Evolutionary conservation across 2,113 vertebrate genomes (phyloP), one percentile per base, ranked within the genome.

Genomic region (Amblyornis subalaris): DNA sequence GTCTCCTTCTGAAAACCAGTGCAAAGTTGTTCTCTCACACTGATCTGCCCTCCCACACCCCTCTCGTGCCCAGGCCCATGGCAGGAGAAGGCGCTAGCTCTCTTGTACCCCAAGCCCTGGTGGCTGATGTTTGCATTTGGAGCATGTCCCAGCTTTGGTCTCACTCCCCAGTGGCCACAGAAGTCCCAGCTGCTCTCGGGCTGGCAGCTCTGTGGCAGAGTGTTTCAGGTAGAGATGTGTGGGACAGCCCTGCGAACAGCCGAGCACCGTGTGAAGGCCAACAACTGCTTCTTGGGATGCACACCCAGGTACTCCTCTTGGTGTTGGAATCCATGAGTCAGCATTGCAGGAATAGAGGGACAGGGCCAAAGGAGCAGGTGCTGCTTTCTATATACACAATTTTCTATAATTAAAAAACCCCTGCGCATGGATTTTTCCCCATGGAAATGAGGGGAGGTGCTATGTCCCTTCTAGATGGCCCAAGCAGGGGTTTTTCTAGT

Each of bases 161-260:
- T 85, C 2, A 0, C 51, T 92, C 44, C 14, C 10, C 64, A 60
- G 36, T 15, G 20, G 20, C 65, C 72, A 48, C 17, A 44, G 66
- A 85, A 60, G 0, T 18, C 35, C 13, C 35, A 45, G 55, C 42
- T 45, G 44, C 45, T 82, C 20, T 42, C 0, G 0, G 4, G 24
- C 33, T 35, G 26, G 38, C 45, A 80, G 61, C 17, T 73, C 35
- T 36, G 55, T 51, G 44, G 38, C 18, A 60, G 23, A 36, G 9
- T 7, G 5, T 38, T 53, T 83, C 1, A 1, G 36, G 42, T 10
- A 71, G 22, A 7, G 53, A 13, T 0, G 2, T 1, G 0, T n/a
- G 42, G 33, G 13, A 38, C 51, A 55, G 76, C 38, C 53, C 24
- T 3, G 1, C 13, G 57, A 54, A 11, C 15, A 53, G 29, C 33